These are phyloP conservation scores for Himalopsyche tibetana DNA, from an alignment of 2,888 invertebrate genomes.

Conservation along the genomic window DNA sequence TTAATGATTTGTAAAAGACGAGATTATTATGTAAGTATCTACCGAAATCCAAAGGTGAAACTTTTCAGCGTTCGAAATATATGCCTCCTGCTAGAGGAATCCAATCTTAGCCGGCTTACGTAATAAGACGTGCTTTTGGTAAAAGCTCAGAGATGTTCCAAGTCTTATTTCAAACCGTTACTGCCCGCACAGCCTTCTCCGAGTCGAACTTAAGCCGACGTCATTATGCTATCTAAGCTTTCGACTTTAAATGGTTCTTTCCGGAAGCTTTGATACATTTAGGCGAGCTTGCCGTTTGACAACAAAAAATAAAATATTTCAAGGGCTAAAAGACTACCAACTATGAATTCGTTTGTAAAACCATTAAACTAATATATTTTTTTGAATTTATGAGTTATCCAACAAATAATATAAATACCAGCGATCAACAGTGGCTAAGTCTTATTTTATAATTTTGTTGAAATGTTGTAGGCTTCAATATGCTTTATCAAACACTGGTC, in stretches of 20 bases:
- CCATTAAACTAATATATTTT: too few species aligned
- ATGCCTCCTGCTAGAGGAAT: not conserved
- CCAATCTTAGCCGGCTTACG: constrained; percentile 21
- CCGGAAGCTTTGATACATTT: constrained; percentile 19
- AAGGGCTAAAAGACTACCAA: not conserved
- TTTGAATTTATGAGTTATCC: too few species aligned
- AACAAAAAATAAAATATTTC: not conserved
- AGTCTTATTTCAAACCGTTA: constrained; percentile 10
- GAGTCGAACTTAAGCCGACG: constrained; percentile 21
- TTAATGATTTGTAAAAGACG: too few species aligned
- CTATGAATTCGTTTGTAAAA: too few species aligned
- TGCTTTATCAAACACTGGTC: too few species aligned
- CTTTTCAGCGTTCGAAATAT: not conserved
- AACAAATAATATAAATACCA: too few species aligned
- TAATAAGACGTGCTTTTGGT: constrained; percentile 26
- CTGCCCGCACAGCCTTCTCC: constrained; percentile 19
- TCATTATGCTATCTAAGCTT: constrained; percentile 21
- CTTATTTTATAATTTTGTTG: too few species aligned
- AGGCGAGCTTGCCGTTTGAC: not conserved
- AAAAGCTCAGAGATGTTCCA: constrained; percentile 21
- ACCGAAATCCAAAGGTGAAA: not conserved
- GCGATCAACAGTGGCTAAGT: too few species aligned
- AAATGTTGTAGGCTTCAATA: too few species aligned
- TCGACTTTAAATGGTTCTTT: constrained; percentile 19
- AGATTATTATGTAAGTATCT: too few species aligned